Evolutionary conservation across 2,888 invertebrate species (phyloP).

Genomic region (Caenorhabditis zanzibari): DNA sequence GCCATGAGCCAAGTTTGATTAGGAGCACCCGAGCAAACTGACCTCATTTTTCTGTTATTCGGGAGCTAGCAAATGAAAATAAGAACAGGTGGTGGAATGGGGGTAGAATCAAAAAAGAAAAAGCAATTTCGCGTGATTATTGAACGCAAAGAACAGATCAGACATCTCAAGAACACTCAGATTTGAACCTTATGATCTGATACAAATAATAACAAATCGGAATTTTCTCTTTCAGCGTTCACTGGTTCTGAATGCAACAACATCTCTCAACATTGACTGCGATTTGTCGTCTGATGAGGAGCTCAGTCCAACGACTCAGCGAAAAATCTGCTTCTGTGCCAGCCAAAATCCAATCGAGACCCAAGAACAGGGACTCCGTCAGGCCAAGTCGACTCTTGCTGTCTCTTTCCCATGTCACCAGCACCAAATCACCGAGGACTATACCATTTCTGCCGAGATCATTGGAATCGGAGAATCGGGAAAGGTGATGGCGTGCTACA

Average conservation of each 20-base stretch:
- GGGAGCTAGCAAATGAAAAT: slow-evolving; percentile 22
- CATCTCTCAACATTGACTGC: slow-evolving; percentile 74
- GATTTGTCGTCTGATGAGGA: slow-evolving; percentile 74
- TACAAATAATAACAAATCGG: background rate
- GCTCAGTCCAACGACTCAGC: slow-evolving; percentile 66
- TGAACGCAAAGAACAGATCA: slow-evolving; percentile 48
- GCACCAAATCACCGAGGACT: slow-evolving; percentile 82
- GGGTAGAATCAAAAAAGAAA: slow-evolving; percentile 12
- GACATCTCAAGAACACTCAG: slow-evolving; percentile 24
- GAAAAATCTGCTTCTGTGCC: slow-evolving; percentile 79
- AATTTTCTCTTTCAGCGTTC: slow-evolving; percentile 72
- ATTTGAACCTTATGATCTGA: slow-evolving; percentile 13
- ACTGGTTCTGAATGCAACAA: slow-evolving; percentile 78
- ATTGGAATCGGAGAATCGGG: slow-evolving; percentile 98
- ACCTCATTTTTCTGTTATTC: slow-evolving; percentile 32
- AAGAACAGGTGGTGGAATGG: slow-evolving; percentile 33
- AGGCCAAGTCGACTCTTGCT: slow-evolving; percentile 63
- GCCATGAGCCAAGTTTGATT: slow-evolving; percentile 41
- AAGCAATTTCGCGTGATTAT: slow-evolving; percentile 29
- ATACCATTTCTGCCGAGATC: slow-evolving; percentile 86
- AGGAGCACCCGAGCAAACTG: slow-evolving; percentile 15
- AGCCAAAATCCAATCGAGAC: slow-evolving; percentile 73
- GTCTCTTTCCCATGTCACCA: slow-evolving; percentile 77
- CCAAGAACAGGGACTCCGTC: slow-evolving; percentile 74
- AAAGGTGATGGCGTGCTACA: slow-evolving; percentile 96